Base-by-base conservation (phyloP, 2,797 vertebrate genomes). In the Graptemys geographica region DNA sequence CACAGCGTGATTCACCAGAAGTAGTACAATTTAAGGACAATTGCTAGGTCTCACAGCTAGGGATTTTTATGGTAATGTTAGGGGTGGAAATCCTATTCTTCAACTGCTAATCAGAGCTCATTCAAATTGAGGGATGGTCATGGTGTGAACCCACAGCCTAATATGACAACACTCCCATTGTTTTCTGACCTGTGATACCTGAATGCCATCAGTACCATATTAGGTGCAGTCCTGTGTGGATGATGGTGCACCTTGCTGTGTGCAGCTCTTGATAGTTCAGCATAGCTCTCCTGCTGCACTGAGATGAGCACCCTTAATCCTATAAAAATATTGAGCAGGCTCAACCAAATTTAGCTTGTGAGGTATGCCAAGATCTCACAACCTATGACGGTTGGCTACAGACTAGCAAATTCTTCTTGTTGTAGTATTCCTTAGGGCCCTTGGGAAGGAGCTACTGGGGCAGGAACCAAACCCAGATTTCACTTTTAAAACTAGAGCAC, bases 31-130 rank as follows among this genome's bases (percentile, higher is more conserved):
- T 79, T 86, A 81, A 76, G 21, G 81, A 56, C 41, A 44, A 44
- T 87, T 92, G 92, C 51, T 52, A 90, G 52, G 15, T 80, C 72
- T n/a, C 19, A 84, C 57, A 84, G 79, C 31, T 44, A 89, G 52
- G 59, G 88, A 79, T 91, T 94, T 94, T 52, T 74, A 79, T 84
- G 74, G n/a, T 33, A 91, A 23, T 2, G 55, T 18, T 37, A 88
- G 27, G 27, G 81, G 37, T 78, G 72, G 33, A 44, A 41, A 31
- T 76, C 18, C 1, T 0, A 7, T 83, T 5, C 91, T 87, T 93
- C 55, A 87, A 51, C 83, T n/a, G 11, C 47, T 90, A 90, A 92
- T 79, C 72, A 92, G 89, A 87, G 92, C 88, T 31, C 88, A 37
- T 6, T 59, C 31, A 84, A 91, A 65, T 12, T 90, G 78, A 44